A percentile compares a stretch with the other conserved stretches of the same genome.
Evolutionary conservation across 2,797 vertebrate genomes (phyloP).

Genomic region (Acestrorhynchus altus): DNA sequence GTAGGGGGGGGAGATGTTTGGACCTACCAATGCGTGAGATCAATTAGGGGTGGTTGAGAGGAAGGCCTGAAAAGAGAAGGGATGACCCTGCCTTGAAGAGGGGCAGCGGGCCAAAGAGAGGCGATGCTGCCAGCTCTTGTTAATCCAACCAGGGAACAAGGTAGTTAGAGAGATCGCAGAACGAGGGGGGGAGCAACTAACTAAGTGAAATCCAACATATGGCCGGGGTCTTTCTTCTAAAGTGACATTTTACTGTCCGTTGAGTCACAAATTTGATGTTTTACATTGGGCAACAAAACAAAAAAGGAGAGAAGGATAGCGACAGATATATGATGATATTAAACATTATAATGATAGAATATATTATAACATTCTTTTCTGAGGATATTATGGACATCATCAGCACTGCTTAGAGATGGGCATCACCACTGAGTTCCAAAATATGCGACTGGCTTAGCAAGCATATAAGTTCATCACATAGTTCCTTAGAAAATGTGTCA

Average conservation of each 20-base stretch:
- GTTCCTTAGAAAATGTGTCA: too few species aligned
- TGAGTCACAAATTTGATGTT: not conserved
- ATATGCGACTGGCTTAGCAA: too few species aligned
- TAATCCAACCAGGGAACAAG: constrained; percentile 60
- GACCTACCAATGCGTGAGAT: constrained; percentile 89
- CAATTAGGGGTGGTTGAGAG: constrained; percentile 88
- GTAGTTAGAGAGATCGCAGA: constrained; percentile 52
- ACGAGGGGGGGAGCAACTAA: constrained; percentile 53
- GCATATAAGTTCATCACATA: too few species aligned
- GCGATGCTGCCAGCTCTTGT: constrained; percentile 28
- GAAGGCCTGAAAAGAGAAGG: constrained; percentile 84
- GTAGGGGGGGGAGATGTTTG: constrained; percentile 77
- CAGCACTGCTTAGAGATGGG: too few species aligned
- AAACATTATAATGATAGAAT: too few species aligned
- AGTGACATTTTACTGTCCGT: constrained; percentile 8
- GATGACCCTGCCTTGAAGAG: constrained; percentile 79
- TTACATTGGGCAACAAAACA: not conserved
- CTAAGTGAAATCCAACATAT: constrained; percentile 43
- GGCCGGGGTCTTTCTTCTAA: constrained; percentile 47
- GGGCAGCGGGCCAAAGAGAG: constrained; percentile 42
- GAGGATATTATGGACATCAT: too few species aligned
- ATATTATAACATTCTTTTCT: too few species aligned
- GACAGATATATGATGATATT: too few species aligned
- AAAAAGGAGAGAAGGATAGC: too few species aligned
- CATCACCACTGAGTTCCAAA: too few species aligned